Evolutionary conservation across 2,113 vertebrate species (phyloP).

Genomic region (Phyllostomus discolor): DNA sequence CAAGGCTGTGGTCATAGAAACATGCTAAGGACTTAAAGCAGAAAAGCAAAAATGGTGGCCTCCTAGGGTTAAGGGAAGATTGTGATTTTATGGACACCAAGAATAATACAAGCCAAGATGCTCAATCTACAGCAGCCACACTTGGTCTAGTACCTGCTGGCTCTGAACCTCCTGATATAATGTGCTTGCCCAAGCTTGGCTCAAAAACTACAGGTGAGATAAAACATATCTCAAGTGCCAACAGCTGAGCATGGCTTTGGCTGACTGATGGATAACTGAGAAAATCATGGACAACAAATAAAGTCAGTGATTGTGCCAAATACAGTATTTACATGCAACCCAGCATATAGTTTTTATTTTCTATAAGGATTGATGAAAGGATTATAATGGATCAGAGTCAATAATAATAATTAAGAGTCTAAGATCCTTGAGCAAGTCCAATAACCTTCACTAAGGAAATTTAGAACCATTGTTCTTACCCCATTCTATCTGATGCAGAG

Average conservation of each 20-base stretch:
- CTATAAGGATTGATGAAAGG: not conserved
- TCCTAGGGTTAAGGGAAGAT: not conserved
- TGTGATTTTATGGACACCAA: not conserved
- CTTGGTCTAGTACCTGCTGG: not conserved
- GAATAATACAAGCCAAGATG: not conserved
- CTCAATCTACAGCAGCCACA: accelerated
- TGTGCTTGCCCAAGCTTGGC: not conserved
- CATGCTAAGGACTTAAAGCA: not conserved
- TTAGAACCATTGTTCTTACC: not conserved
- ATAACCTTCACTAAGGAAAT: not conserved
- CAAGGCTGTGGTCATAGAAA: not conserved
- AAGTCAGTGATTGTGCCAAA: not conserved
- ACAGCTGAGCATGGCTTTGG: not conserved
- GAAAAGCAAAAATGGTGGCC: not conserved
- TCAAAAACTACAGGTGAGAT: not conserved
- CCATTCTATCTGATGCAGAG: not conserved
- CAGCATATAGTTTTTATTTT: not conserved
- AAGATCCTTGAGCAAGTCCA: not conserved
- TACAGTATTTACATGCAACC: not conserved
- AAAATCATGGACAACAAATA: not conserved
- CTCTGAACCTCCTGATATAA: not conserved
- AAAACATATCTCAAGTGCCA: not conserved
- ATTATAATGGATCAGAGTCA: not conserved
- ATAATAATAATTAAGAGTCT: not conserved
- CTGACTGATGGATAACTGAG: not conserved